phyloP scores from a whole-genome alignment of 2,113 vertebrate species.

The Trichechus manatus region DNA sequence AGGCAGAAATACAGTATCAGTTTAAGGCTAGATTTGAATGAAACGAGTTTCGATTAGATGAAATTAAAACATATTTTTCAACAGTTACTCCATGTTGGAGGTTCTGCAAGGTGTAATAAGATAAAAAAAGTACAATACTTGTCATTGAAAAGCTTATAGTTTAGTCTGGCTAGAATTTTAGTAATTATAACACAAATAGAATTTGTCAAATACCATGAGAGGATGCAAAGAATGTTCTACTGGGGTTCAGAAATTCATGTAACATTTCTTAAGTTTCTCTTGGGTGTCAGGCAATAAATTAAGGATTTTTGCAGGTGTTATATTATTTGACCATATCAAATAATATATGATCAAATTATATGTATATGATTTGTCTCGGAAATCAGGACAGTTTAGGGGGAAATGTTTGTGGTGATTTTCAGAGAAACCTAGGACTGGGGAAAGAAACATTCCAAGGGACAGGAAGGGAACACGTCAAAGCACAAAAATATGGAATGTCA shows the following conservation, averaged over 20 bases:
- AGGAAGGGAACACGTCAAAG: not conserved
- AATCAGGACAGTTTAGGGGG: not conserved
- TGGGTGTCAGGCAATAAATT: not conserved
- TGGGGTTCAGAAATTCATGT: not conserved
- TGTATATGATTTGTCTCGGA: not conserved
- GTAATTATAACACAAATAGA: not conserved
- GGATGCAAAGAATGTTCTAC: not conserved
- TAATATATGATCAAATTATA: too few species aligned
- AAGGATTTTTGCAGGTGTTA: not conserved
- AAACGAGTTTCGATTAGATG: conserved; percentile 3
- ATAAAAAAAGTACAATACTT: not conserved
- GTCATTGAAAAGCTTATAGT: conserved; percentile 11
- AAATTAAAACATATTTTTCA: conserved; percentile 38
- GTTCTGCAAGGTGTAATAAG: not conserved
- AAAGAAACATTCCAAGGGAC: not conserved
- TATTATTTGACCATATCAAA: not conserved
- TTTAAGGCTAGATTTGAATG: not conserved
- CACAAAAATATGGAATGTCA: not conserved
- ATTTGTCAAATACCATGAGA: not conserved
- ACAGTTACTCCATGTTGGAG: not conserved
- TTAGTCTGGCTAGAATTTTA: not conserved
- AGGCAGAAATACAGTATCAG: not conserved
- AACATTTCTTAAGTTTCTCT: not conserved
- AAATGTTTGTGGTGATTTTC: not conserved
- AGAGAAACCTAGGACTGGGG: not conserved